A percentile compares a stretch with the other conserved stretches of the same genome.
Evolutionary conservation across 2,797 vertebrate species (phyloP).

Genomic region (Artibeus jamaicensis): DNA sequence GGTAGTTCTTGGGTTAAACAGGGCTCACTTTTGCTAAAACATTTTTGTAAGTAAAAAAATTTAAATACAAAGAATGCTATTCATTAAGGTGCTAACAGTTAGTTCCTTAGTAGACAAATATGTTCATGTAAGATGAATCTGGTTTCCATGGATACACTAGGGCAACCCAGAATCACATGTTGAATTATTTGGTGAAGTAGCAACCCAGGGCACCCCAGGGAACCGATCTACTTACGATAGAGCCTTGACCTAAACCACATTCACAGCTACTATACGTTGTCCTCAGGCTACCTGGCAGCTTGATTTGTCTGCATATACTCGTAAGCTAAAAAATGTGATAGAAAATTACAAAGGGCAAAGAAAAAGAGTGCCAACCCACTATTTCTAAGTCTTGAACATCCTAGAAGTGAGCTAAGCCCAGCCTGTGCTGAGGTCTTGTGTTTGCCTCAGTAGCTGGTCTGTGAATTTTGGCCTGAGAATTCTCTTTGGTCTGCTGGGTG

Average conservation of each 20-base stretch:
- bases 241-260: neutral
- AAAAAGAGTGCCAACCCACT: neutral
- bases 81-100: slow-evolving; percentile 27
- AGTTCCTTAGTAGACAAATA: slow-evolving; percentile 24
- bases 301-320: neutral
- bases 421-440: neutral
- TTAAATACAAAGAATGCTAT: neutral
- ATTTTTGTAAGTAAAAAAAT: slow-evolving; percentile 47
- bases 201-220: neutral
- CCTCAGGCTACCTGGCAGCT: neutral
- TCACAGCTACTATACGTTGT: neutral
- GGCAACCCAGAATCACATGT: neutral
- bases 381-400: neutral
- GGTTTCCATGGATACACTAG: neutral
- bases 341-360: neutral
- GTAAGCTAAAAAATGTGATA: neutral
- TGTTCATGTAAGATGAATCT: neutral
- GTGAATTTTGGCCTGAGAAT: neutral
- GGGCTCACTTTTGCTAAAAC: neutral
- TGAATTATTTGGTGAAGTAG: neutral
- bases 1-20: neutral
- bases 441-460: neutral
- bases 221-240: neutral
- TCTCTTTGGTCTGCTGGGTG: neutral
- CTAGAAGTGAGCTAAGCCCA: neutral